A percentile compares a stretch with the other conserved stretches of the same genome.
Conservation (phyloP, 2,888 invertebrate species). For the Latrodectus hesperus region DNA sequence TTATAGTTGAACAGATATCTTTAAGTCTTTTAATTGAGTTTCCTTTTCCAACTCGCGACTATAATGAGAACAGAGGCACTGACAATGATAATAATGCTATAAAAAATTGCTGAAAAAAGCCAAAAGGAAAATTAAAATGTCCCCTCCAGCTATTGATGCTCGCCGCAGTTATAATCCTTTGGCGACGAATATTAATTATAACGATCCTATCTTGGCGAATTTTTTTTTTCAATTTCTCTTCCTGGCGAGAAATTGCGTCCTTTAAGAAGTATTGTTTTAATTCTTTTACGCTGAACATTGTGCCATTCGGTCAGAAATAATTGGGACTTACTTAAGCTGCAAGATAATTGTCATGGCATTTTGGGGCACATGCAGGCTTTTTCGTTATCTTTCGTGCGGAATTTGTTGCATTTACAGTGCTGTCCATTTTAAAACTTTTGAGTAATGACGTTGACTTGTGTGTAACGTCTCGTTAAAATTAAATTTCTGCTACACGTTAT, state of each 20-base stretch:
- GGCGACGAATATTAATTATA: constrained; percentile 63
- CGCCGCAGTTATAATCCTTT: constrained; percentile 54
- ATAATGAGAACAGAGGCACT: constrained; percentile 20
- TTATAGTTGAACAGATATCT: constrained; percentile 44
- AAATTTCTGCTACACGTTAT: too few species aligned
- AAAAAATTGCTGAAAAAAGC: constrained; percentile 26
- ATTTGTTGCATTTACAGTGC: too few species aligned
- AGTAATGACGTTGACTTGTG: too few species aligned
- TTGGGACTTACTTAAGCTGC: constrained; percentile 45
- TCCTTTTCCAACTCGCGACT: constrained; percentile 20
- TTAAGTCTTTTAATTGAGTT: constrained; percentile 57
- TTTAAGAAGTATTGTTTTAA: constrained; percentile 11
- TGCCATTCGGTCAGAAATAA: constrained; percentile 6
- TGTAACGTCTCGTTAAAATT: too few species aligned
- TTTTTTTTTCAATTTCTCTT: constrained; percentile 4
- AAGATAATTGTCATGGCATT: background rate
- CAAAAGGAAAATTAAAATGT: constrained; percentile 60
- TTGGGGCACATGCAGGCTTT: background rate
- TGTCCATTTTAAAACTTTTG: too few species aligned
- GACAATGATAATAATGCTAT: constrained; percentile 44
- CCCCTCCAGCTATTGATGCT: constrained; percentile 48
- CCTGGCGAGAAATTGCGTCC: constrained; percentile 5
- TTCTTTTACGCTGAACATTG: constrained; percentile 17
- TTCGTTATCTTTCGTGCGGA: too few species aligned
- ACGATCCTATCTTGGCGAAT: constrained; percentile 39